phyloP scores from a whole-genome alignment of 2,797 vertebrate species.

The Anableps anableps region DNA sequence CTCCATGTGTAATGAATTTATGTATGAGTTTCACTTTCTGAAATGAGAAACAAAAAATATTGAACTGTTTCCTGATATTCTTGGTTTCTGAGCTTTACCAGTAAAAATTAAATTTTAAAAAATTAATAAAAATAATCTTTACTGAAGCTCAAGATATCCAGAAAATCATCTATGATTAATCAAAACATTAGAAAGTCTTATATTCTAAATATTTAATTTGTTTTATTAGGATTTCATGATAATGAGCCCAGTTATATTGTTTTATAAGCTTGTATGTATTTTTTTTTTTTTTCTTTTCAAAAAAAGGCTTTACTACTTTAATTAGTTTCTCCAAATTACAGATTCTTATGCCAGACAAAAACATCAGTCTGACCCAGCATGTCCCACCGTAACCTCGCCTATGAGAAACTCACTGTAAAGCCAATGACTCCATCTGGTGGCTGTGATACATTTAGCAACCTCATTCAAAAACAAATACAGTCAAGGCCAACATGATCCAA shows the following conservation, averaged over 20 bases:
- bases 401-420: neutral
- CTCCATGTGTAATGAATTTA: too few relatives aligned
- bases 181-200: neutral
- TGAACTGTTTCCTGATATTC: too few relatives aligned
- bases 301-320: neutral
- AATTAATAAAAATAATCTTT: neutral
- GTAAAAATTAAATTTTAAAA: too few relatives aligned
- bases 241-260: neutral
- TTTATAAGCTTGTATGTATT: neutral
- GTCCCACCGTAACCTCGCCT: neutral
- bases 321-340: neutral
- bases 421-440: conserved; percentile 15
- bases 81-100: too few relatives aligned
- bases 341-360: neutral
- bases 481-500: neutral
- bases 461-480: neutral
- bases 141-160: neutral
- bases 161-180: neutral
- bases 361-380: neutral
- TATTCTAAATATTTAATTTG: neutral
- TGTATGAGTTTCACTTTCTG: too few relatives aligned
- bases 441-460: neutral
- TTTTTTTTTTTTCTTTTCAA: neutral
- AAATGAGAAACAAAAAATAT: too few relatives aligned
- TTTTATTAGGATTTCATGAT: neutral